Conservation (phyloP, 1,140 invertebrate species). For the Drosophila kohkoa region DNA sequence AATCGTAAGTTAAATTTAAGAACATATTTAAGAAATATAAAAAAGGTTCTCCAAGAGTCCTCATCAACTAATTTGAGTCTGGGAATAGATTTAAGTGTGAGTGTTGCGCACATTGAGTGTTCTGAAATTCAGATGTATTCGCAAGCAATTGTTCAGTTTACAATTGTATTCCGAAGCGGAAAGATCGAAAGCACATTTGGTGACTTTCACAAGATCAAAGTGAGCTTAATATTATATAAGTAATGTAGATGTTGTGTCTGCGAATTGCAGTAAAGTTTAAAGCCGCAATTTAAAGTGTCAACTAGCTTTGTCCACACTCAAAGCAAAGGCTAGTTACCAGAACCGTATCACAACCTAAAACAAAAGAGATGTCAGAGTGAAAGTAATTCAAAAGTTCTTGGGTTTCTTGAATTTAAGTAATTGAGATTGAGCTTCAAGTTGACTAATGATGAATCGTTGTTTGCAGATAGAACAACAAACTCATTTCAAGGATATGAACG, state of each 20-base stretch:
- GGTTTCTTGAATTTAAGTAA: conserved; percentile 48
- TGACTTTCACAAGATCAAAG: conserved; percentile 1
- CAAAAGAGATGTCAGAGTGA: conserved; percentile 50
- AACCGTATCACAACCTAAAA: conserved; percentile 28
- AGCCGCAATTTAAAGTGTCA: conserved; percentile 13
- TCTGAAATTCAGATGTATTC: conserved; percentile 33
- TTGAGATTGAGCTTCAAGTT: conserved; percentile 53
- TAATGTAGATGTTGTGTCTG: not conserved
- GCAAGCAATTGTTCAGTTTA: conserved; percentile 21
- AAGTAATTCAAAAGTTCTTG: conserved; percentile 70
- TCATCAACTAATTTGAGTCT: conserved; percentile 6
- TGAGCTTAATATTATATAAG: not conserved
- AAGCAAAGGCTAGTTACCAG: conserved; percentile 37
- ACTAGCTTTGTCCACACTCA: conserved; percentile 36
- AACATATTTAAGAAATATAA: not conserved
- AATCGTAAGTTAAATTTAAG: not conserved
- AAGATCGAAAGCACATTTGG: not conserved
- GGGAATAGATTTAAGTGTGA: not conserved
- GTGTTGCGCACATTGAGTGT: not conserved
- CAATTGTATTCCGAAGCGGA: not conserved
- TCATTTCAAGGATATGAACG: conserved; percentile 64
- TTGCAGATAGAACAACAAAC: conserved; percentile 21
- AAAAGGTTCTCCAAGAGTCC: not conserved
- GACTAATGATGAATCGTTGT: conserved; percentile 57
- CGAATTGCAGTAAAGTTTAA: not conserved